A percentile compares a stretch with the other conserved stretches of the same genome.
These are phyloP conservation scores for Eubasilissa splendida DNA, from an alignment of 2,888 invertebrate species.

Conservation along the genomic window DNA sequence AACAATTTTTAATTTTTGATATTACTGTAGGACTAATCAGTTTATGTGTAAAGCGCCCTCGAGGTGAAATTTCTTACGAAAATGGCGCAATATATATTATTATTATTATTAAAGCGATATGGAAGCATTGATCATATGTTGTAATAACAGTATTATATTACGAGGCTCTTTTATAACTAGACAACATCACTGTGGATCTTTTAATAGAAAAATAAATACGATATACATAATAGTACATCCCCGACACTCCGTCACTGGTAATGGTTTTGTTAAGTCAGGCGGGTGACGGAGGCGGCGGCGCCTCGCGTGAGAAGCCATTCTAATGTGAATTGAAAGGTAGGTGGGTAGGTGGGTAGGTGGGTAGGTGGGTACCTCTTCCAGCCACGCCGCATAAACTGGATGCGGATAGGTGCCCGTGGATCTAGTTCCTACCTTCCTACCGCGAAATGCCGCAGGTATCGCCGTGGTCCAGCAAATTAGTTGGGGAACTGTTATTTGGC, in stretches of 20 bases:
- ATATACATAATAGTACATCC: too few species aligned
- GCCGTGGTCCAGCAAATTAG: constrained; percentile 18
- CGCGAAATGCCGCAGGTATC: constrained; percentile 17
- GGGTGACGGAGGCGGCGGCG: background rate
- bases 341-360: background rate
- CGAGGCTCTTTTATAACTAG: too few species aligned
- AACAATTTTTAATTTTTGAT: too few species aligned
- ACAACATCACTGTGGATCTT: too few species aligned
- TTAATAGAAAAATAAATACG: too few species aligned
- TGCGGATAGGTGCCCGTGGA: background rate
- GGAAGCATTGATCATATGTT: too few species aligned
- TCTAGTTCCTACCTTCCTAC: background rate
- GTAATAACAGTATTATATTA: too few species aligned
- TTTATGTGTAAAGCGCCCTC: too few species aligned
- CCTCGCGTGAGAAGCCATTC: constrained; percentile 12
- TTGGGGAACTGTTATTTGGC: background rate
- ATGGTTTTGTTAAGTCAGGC: background rate
- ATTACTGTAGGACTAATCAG: too few species aligned
- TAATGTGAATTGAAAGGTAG: constrained; percentile 5
- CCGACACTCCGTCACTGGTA: background rate
- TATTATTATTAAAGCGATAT: too few species aligned
- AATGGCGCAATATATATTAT: too few species aligned
- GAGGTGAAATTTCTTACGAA: too few species aligned
- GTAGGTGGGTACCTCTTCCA: background rate
- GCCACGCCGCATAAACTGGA: background rate